phyloP scores from a whole-genome alignment of 2,797 vertebrate species.

The Parambassis ranga region DNA sequence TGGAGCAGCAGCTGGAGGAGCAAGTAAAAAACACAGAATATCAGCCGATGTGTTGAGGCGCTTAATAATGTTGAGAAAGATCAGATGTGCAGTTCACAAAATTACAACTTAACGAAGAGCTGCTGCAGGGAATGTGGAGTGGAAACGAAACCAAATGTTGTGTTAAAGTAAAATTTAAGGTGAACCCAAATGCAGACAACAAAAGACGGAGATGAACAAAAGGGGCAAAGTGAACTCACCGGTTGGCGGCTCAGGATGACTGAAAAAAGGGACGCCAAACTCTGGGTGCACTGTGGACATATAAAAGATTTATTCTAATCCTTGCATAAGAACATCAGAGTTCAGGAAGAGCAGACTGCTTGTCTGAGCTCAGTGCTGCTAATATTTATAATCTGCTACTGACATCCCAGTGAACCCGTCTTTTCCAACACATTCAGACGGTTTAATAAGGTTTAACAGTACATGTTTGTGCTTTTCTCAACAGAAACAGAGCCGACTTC shows the following conservation, averaged over 20 bases:
- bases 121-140: too few species aligned
- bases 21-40: slow-evolving; percentile 80
- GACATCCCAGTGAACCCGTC: background rate
- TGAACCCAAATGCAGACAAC: too few species aligned
- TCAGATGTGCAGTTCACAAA: too few species aligned
- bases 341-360: background rate
- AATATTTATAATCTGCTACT: background rate
- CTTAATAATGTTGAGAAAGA: too few species aligned
- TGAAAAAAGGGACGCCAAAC: background rate
- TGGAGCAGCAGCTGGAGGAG: slow-evolving; percentile 94
- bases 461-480: slow-evolving; percentile 23
- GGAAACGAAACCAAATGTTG: too few species aligned
- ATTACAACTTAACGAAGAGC: too few species aligned
- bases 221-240: too few species aligned
- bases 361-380: background rate
- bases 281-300: background rate
- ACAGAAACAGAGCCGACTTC: slow-evolving; percentile 91
- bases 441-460: too few species aligned
- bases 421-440: too few species aligned
- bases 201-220: too few species aligned
- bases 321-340: background rate
- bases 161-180: too few species aligned
- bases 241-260: too few species aligned
- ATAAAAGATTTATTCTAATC: background rate
- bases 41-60: background rate